Percentiles rank a stretch among this genome's conserved stretches.
Conservation (phyloP, 2,888 invertebrate species). For the Danaus chrysippus region DNA sequence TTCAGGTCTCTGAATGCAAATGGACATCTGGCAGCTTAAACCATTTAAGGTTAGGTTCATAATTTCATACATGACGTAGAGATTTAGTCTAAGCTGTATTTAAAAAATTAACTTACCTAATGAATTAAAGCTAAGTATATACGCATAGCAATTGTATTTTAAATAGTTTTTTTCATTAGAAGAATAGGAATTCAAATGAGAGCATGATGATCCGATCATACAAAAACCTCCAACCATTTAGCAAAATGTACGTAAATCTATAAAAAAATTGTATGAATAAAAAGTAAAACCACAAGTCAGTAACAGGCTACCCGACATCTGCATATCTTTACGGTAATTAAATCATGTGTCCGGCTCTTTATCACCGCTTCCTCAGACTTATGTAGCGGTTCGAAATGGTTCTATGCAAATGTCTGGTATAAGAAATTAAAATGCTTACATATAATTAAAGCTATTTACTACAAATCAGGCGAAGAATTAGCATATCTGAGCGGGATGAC, state of each 20-base stretch:
- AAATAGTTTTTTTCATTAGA: no score
- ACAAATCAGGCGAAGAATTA: constrained; percentile 25
- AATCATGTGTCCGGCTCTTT: background rate
- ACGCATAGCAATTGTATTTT: no score
- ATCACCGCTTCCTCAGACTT: constrained; percentile 1
- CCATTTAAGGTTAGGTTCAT: no score
- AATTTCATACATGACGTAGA: no score
- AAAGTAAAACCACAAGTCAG: background rate
- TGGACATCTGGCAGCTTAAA: background rate
- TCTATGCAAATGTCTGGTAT: constrained; percentile 24
- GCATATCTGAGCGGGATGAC: constrained; percentile 23
- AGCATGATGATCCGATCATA: background rate
- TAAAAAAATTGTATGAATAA: constrained; percentile 2
- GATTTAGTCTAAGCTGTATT: no score
- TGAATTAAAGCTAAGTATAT: no score
- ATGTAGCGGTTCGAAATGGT: constrained; percentile 10
- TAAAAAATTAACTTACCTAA: no score
- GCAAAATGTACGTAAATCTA: background rate
- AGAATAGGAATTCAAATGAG: no score
- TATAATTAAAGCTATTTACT: constrained; percentile 22
- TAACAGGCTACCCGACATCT: background rate
- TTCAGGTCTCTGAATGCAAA: background rate
- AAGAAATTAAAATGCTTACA: constrained; percentile 30
- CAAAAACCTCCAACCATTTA: background rate
- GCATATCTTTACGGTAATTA: constrained; percentile 6